Evolutionary conservation across 1,140 invertebrate species (phyloP), one percentile per base, ranked within the genome.

Genomic region (Drosophila sechellia): DNA sequence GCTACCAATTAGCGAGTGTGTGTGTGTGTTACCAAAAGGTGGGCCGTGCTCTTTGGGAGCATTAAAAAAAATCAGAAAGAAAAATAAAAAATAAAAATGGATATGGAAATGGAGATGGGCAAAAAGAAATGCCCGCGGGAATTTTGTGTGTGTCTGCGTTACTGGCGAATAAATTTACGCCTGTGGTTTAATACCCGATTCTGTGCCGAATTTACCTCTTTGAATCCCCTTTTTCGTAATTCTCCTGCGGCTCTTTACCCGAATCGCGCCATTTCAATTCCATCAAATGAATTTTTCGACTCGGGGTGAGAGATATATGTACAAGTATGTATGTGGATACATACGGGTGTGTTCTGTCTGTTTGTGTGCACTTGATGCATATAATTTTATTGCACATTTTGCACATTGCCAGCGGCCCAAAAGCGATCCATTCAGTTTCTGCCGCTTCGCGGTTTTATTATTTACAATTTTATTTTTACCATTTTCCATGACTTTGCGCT

Each of bases 321-420:
- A 43, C 34, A 11, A 11, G 34, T 59, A 31, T 35, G 22, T 58
- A n/a, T n/a, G 25, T 25, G 27, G 5, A 39, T 63, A 37, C 46
- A 46, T 58, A 48, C 15, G 25, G 27, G 37, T 27, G 37, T 27
- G 20, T 20, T 27, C 34, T 48, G 39, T 56, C 37, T 46, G 57
- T 50, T 43, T 63, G 57, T 63, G 54, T 79, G 79, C 75, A 66
- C 63, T 76, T 79, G 75, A 76, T 89, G 84, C 79, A 89, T 87
- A 84, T 89, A 87, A 87, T 87, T 87, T 89, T 89, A 87, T 89
- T 79, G 83, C 83, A 79, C 72, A 60, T 55, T 52, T 89, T 79
- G 83, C 83, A 79, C 72, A 60, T 55, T 52, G 39, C 49, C 58
- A 35, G 58, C 34, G 35, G 27, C 34, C 34, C 27, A 27, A 37